phyloP scores from a whole-genome alignment of 2,888 invertebrate genomes.

The Ligdia adustata region DNA sequence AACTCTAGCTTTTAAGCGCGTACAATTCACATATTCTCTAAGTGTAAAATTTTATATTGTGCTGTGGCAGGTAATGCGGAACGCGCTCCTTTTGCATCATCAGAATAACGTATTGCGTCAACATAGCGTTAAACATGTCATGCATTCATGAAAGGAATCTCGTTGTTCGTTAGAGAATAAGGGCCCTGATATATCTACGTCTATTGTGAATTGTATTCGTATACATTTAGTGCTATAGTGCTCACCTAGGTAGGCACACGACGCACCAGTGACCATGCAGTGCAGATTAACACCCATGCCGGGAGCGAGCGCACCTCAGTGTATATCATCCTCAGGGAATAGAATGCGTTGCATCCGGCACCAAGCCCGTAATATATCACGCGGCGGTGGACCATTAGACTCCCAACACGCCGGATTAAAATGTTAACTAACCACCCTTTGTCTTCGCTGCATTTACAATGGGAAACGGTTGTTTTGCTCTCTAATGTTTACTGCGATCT shows the following conservation, averaged over 20 bases:
- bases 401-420: slow-evolving; percentile 63
- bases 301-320: slow-evolving; percentile 44
- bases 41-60: too few relatives aligned
- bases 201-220: too few relatives aligned
- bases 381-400: slow-evolving; percentile 56
- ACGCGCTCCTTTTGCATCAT: too few relatives aligned
- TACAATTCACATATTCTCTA: too few relatives aligned
- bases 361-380: slow-evolving; percentile 44
- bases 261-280: too few relatives aligned
- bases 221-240: background rate
- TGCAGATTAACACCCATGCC: slow-evolving; percentile 25
- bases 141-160: too few relatives aligned
- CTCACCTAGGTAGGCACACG: background rate
- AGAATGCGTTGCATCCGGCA: slow-evolving; percentile 58
- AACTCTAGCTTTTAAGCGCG: too few relatives aligned
- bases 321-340: slow-evolving; percentile 58
- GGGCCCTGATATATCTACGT: too few relatives aligned
- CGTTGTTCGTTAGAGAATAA: too few relatives aligned
- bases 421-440: slow-evolving; percentile 68
- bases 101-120: too few relatives aligned
- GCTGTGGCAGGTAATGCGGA: too few relatives aligned
- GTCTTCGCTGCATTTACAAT: slow-evolving; percentile 60
- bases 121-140: too few relatives aligned
- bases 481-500: slow-evolving; percentile 54
- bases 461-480: slow-evolving; percentile 54